A percentile compares a stretch with the other conserved stretches of the same genome.
phyloP scores from a whole-genome alignment of 2,797 vertebrate genomes.

The Rhyacichthys aspro region DNA sequence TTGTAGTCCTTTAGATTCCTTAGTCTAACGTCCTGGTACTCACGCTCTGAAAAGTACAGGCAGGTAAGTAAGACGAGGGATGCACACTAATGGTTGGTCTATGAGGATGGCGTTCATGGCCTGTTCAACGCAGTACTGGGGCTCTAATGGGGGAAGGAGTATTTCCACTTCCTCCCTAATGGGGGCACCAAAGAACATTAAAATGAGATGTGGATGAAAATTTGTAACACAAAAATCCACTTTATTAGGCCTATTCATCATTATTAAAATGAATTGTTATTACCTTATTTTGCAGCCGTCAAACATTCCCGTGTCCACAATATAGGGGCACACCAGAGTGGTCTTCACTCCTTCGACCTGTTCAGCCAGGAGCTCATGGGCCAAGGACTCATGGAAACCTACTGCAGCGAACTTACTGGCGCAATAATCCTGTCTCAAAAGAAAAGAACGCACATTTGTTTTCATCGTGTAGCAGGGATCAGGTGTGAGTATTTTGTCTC shows the following conservation, averaged over 20 bases:
- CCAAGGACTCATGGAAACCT: slow-evolving; percentile 78
- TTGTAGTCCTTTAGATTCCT: background rate
- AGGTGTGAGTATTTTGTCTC: background rate
- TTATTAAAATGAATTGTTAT: background rate
- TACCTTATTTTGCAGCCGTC: slow-evolving; percentile 71
- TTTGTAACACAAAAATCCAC: no score
- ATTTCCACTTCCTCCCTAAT: slow-evolving; percentile 66
- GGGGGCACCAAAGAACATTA: slow-evolving; percentile 21
- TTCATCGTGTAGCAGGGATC: background rate
- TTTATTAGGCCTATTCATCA: no score
- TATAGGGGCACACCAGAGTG: slow-evolving; percentile 75
- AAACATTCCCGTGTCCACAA: slow-evolving; percentile 76
- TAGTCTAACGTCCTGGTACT: slow-evolving; percentile 19
- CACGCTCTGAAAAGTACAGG: slow-evolving; percentile 64
- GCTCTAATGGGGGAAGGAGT: slow-evolving; percentile 61
- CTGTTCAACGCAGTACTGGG: slow-evolving; percentile 71
- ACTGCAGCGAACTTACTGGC: slow-evolving; percentile 79
- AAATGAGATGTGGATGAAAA: background rate
- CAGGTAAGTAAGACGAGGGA: slow-evolving; percentile 67
- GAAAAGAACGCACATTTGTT: slow-evolving; percentile 1
- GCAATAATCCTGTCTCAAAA: slow-evolving; percentile 71
- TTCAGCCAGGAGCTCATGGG: slow-evolving; percentile 74
- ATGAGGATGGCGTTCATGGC: slow-evolving; percentile 73
- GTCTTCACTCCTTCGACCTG: slow-evolving; percentile 73
- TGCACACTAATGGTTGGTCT: slow-evolving; percentile 69